Percentiles rank a stretch among this genome's conserved stretches.
Evolutionary conservation across 2,888 invertebrate species (phyloP).

Genomic region (Agrotis exclamationis): DNA sequence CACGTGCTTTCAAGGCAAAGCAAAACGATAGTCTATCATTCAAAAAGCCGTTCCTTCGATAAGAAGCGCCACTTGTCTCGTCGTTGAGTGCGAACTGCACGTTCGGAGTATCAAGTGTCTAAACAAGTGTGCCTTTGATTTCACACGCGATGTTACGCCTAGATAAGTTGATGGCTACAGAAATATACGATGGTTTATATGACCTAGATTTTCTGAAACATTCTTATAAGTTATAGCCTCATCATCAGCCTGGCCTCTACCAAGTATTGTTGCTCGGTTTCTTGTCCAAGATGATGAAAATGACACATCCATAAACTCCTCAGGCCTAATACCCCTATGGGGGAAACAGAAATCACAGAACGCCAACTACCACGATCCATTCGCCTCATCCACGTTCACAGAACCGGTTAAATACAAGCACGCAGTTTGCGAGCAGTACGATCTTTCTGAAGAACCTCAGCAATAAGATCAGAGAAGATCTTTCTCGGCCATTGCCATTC

Average conservation of each 20-base stretch:
- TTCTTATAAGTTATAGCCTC: no score
- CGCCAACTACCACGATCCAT: no score
- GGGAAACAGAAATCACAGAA: no score
- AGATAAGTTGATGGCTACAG: not conserved
- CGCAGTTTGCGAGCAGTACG: no score
- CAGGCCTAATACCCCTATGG: no score
- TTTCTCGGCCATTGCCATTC: no score
- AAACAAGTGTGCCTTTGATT: constrained; percentile 42
- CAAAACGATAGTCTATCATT: constrained; percentile 19
- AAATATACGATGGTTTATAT: not conserved
- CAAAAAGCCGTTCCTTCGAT: constrained; percentile 16
- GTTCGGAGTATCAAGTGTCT: constrained; percentile 48
- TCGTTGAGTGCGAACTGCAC: constrained; percentile 24
- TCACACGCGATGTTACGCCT: constrained; percentile 2
- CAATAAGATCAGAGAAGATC: no score
- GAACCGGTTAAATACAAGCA: no score
- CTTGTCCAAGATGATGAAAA: not conserved
- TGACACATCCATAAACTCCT: no score
- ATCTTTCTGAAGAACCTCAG: no score
- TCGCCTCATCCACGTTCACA: no score
- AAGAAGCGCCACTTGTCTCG: constrained; percentile 55
- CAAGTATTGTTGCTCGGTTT: not conserved
- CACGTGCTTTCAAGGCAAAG: not conserved
- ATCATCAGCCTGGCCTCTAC: not conserved
- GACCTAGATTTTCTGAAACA: not conserved